A percentile compares a stretch with the other conserved stretches of the same genome.
phyloP scores from a whole-genome alignment of 2,113 vertebrate species.

The Zosterops lateralis region DNA sequence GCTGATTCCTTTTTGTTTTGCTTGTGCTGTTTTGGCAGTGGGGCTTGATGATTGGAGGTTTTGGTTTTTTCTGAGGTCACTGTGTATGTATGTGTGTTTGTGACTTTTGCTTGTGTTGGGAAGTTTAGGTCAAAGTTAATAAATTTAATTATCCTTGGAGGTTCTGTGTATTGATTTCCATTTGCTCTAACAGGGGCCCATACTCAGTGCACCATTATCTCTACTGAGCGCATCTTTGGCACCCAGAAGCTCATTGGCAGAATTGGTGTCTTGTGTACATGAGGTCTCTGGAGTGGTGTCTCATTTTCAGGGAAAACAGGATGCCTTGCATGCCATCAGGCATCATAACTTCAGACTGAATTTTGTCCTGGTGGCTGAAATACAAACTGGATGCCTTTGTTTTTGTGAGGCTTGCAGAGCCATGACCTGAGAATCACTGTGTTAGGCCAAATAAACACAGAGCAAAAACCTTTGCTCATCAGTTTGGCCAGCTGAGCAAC shows the following conservation, averaged over 20 bases:
- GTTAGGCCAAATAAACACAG: neutral
- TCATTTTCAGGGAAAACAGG: neutral
- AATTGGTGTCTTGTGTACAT: neutral
- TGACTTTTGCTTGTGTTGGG: neutral
- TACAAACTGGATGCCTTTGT: neutral
- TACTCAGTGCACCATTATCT: neutral
- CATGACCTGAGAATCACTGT: neutral
- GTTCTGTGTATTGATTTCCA: neutral
- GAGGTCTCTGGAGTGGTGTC: neutral
- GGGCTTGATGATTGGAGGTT: neutral
- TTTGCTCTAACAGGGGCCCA: neutral
- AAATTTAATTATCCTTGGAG: neutral
- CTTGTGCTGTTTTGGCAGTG: neutral
- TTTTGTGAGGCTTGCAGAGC: neutral
- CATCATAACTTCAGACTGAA: neutral
- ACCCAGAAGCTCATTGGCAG: neutral
- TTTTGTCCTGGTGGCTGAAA: neutral
- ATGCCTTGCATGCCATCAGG: neutral
- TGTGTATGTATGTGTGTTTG: accelerated
- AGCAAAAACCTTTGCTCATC: neutral
- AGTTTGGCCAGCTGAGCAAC: neutral
- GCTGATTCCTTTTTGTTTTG: neutral
- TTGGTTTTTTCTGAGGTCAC: neutral
- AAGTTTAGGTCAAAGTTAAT: neutral
- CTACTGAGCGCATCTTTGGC: neutral